Conservation (phyloP, 2,797 vertebrate species). For the Microctenopoma steveboyesi region DNA sequence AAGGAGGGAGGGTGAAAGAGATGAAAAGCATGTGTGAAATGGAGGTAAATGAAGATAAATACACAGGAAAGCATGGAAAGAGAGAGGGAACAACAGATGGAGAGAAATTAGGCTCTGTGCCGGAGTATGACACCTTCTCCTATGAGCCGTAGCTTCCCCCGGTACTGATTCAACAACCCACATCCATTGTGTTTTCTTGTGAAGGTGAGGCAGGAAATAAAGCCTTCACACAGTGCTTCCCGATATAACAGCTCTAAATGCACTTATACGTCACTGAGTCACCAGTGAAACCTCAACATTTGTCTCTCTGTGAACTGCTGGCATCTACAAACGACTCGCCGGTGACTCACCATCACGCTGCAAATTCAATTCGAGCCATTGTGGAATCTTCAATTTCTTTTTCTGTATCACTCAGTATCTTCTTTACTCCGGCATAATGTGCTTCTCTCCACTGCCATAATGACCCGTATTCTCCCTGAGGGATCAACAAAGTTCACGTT, state of each 20-base stretch:
- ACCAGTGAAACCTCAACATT: conserved; percentile 22
- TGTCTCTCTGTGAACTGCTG: conserved; percentile 30
- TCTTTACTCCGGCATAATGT: conserved; percentile 19
- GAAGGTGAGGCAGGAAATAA: conserved; percentile 54
- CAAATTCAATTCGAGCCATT: conserved; percentile 19
- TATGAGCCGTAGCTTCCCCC: conserved; percentile 43
- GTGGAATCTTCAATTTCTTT: conserved; percentile 31
- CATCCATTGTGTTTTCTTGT: conserved; percentile 44
- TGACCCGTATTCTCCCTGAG: conserved; percentile 37
- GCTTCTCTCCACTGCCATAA: conserved; percentile 23
- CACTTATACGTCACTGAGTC: conserved; percentile 34
- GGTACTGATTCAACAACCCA: conserved; percentile 21
- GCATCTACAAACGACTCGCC: conserved; percentile 8
- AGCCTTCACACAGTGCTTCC: conserved; percentile 47
- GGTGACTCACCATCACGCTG: not conserved
- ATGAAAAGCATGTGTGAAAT: conserved; percentile 31
- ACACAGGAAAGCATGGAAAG: not conserved
- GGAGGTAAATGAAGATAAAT: conserved; percentile 49
- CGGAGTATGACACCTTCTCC: conserved; percentile 42
- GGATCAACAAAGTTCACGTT: conserved; percentile 51
- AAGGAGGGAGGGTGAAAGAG: conserved; percentile 8
- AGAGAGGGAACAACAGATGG: conserved; percentile 44
- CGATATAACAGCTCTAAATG: conserved; percentile 28
- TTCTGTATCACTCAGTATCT: conserved; percentile 28
- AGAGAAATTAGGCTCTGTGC: conserved; percentile 52